phyloP scores from a whole-genome alignment of 2,888 invertebrate genomes.

The Drosophila bunnanda region DNA sequence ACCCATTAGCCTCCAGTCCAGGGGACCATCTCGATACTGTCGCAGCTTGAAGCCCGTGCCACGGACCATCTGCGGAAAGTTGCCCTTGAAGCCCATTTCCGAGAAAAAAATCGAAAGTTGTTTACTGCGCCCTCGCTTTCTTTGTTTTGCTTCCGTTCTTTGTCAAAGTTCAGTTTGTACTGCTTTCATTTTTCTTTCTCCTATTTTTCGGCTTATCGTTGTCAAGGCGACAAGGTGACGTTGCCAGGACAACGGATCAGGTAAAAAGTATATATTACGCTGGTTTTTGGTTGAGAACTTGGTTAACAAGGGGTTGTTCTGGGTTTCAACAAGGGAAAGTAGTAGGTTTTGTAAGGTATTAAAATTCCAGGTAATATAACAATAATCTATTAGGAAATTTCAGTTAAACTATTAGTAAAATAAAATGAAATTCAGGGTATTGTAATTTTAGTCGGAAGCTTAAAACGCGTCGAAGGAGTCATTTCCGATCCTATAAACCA shows the following conservation, averaged over 20 bases:
- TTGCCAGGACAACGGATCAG: slow-evolving; percentile 40
- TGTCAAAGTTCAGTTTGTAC: slow-evolving; percentile 11
- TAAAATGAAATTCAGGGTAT: no score
- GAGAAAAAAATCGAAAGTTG: slow-evolving; percentile 51
- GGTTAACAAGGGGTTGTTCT: not conserved
- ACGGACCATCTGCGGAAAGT: slow-evolving; percentile 83
- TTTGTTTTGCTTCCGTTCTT: slow-evolving; percentile 38
- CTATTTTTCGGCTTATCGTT: slow-evolving; percentile 45
- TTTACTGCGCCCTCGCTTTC: slow-evolving; percentile 42
- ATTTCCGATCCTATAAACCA: no score
- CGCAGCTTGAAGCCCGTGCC: slow-evolving; percentile 83
- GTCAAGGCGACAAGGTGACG: slow-evolving; percentile 61
- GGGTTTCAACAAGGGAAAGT: not conserved
- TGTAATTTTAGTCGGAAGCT: no score
- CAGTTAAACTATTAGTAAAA: no score
- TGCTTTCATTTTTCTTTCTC: slow-evolving; percentile 30
- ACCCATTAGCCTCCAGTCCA: slow-evolving; percentile 84
- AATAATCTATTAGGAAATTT: no score
- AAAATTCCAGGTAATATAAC: no score
- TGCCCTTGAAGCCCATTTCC: slow-evolving; percentile 62
- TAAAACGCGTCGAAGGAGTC: no score
- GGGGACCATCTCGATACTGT: slow-evolving; percentile 78
- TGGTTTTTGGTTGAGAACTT: slow-evolving; percentile 15
- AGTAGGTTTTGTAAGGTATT: not conserved
- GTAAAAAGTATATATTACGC: not conserved